phyloP scores from a whole-genome alignment of 2,797 vertebrate species.

The Odontamblyopus rebecca region DNA sequence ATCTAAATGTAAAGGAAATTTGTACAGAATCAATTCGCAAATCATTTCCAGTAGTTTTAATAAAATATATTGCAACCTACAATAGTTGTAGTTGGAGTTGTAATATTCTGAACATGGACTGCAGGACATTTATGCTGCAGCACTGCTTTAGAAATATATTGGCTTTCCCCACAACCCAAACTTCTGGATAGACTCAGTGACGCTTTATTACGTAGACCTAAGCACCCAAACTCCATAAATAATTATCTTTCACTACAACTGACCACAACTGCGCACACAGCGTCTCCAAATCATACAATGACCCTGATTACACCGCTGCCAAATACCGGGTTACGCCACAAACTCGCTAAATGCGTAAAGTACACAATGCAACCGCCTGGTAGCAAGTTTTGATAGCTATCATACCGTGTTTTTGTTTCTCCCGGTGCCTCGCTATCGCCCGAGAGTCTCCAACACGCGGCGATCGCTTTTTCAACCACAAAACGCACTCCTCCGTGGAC shows the following conservation, averaged over 20 bases:
- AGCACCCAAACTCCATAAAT: conserved; percentile 16
- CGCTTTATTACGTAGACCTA: conserved; percentile 13
- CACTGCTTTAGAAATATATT: conserved; percentile 2
- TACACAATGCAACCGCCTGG: background rate
- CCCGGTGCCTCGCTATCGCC: conserved; percentile 31
- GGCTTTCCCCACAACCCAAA: conserved; percentile 6
- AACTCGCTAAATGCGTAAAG: background rate
- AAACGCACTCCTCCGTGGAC: conserved; percentile 3
- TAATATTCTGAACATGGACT: too few species aligned
- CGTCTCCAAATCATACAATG: background rate
- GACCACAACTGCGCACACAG: background rate
- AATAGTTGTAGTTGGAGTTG: background rate
- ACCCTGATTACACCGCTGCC: background rate
- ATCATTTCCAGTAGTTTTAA: background rate
- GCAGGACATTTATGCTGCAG: background rate
- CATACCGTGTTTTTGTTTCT: conserved; percentile 54
- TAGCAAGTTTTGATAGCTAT: background rate
- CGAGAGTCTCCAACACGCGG: conserved; percentile 36
- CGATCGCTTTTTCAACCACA: conserved; percentile 14
- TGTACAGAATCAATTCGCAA: background rate
- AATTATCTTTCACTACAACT: background rate
- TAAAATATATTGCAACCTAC: background rate
- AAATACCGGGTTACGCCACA: background rate
- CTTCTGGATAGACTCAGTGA: conserved; percentile 22
- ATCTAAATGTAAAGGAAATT: too few species aligned